A percentile compares a stretch with the other conserved stretches of the same genome.
Conservation (phyloP, 2,113 vertebrate species). For the Chelonoidis abingdonii region DNA sequence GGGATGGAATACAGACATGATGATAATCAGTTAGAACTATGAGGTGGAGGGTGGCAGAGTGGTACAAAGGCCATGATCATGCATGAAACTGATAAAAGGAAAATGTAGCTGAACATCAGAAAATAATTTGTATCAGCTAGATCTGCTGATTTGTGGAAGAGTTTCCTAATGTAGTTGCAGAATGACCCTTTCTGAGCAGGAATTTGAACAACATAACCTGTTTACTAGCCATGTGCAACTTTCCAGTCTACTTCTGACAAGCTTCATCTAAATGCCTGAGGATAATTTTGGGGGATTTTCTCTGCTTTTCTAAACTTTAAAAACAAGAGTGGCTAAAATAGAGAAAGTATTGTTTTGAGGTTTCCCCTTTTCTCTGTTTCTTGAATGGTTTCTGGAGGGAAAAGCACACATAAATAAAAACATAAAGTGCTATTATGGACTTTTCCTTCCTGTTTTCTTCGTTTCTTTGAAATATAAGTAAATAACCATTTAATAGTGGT, state of each 20-base stretch:
- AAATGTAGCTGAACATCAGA: not conserved
- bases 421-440: not conserved
- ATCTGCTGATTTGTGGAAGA: not conserved
- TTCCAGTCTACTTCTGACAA: not conserved
- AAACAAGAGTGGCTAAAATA: not conserved
- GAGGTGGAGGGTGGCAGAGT: not conserved
- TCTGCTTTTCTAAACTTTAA: not conserved
- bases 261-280: not conserved
- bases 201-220: rapidly evolving
- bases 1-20: not conserved
- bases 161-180: not conserved
- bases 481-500: not conserved
- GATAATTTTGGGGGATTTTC: not conserved
- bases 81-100: not conserved
- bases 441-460: not conserved
- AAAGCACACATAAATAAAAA: not conserved
- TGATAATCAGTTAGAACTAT: not conserved
- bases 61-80: not conserved
- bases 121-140: not conserved
- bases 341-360: not conserved
- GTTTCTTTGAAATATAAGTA: not conserved
- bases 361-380: not conserved
- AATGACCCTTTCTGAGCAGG: not conserved
- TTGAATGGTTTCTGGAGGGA: not conserved
- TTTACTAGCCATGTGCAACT: not conserved